Conservation (phyloP, 2,888 invertebrate species). For the Athetis lepigone region DNA sequence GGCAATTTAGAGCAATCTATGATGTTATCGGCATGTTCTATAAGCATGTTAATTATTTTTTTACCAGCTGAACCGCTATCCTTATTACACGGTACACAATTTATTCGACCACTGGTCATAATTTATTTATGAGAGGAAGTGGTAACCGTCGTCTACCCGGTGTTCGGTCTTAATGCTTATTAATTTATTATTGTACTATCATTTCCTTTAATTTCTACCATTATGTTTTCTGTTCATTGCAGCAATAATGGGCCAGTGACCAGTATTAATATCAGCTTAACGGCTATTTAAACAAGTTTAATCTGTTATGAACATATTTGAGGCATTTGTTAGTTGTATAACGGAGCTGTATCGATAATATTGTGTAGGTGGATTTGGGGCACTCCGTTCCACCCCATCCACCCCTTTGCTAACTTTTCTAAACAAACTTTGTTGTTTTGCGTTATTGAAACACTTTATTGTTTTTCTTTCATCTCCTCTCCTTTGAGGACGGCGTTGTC, state of each 20-base stretch:
- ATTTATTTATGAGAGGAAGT: conserved; percentile 57
- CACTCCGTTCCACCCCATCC: conserved; percentile 58
- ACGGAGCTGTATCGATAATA: conserved; percentile 37
- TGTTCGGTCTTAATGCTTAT: conserved; percentile 47
- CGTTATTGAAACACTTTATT: conserved; percentile 88
- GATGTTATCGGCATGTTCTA: conserved; percentile 12
- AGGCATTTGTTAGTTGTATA: conserved; percentile 36
- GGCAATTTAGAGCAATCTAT: not conserved
- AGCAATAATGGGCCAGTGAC: conserved; percentile 16
- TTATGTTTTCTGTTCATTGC: conserved; percentile 37
- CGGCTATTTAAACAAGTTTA: conserved; percentile 36
- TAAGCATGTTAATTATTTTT: conserved; percentile 24
- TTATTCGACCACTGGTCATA: conserved; percentile 42
- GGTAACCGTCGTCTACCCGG: conserved; percentile 39
- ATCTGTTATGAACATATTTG: conserved; percentile 29
- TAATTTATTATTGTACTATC: conserved; percentile 51
- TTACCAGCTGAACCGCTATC: conserved; percentile 41
- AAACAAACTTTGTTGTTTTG: conserved; percentile 86
- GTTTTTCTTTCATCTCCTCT: conserved; percentile 85
- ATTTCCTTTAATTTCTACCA: conserved; percentile 48
- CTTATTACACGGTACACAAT: conserved; percentile 33
- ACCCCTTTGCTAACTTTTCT: conserved; percentile 77
- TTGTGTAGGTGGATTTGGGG: conserved; percentile 47
- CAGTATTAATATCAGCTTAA: conserved; percentile 36
- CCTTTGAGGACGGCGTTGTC: conserved; percentile 73